Conservation (phyloP, 1,140 invertebrate species). For the Wiebesia pumilae region DNA sequence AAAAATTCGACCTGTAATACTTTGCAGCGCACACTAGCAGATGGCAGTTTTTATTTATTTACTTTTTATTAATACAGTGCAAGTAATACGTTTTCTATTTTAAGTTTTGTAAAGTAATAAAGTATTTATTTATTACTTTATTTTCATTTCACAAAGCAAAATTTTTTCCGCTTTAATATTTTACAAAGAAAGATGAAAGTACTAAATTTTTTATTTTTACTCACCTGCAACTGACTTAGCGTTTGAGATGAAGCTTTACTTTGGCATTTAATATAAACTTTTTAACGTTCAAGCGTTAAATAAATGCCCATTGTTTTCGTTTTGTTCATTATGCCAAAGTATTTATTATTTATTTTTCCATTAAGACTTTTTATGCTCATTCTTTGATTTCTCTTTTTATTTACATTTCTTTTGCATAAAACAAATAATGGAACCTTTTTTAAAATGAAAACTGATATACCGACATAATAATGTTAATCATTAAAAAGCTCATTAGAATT, state of each 20-base stretch:
- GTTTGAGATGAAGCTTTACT: conserved; percentile 47
- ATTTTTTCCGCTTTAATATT: conserved; percentile 26
- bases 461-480: neutral
- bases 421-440: conserved; percentile 34
- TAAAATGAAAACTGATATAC: neutral
- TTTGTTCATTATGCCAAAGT: conserved; percentile 22
- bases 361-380: conserved; percentile 26
- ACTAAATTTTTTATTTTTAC: conserved; percentile 52
- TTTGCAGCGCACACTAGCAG: conserved; percentile 4
- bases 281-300: conserved; percentile 37
- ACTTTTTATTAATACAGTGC: conserved; percentile 19
- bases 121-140: conserved; percentile 24
- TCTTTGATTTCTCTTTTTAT: conserved; percentile 16
- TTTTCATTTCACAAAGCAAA: conserved; percentile 19
- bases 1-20: conserved; percentile 30
- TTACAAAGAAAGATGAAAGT: conserved; percentile 51
- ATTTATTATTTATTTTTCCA: conserved; percentile 33
- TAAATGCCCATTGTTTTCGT: conserved; percentile 35
- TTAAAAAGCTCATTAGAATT: neutral
- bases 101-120: conserved; percentile 35
- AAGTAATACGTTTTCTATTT: conserved; percentile 26
- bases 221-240: conserved; percentile 50
- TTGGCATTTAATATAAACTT: conserved; percentile 41
- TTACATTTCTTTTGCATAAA: conserved; percentile 19
- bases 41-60: conserved; percentile 14